Evolutionary conservation across 2,113 vertebrate species (phyloP), one percentile per base, ranked within the genome.

Genomic region (Xiphophorus maculatus): DNA sequence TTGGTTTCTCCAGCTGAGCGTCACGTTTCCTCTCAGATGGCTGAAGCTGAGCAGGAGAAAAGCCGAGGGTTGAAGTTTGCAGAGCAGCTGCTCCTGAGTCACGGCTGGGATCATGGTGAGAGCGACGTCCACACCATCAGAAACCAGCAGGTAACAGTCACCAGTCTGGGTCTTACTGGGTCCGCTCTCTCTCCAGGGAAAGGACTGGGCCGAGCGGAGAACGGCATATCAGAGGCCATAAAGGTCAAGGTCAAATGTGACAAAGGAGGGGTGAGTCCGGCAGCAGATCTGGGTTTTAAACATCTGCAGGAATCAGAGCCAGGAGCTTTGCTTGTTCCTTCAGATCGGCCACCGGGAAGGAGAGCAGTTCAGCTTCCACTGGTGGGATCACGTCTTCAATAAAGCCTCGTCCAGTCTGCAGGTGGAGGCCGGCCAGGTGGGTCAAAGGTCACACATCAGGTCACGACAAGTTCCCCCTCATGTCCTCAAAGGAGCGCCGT

Each of bases 331-430:
- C 67, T 22, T 27, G 76, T 58, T 73, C 8, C 22, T 35, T 0
- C 91, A 99, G 97, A 93, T 99, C 22, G 98, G 97, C 51, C 97
- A 99, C 1, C 93, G 95, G 1, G 86, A 96, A 32, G 95, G 95
- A 0, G 96, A 97, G 74, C 94, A 97, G 72, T 98, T 99, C 91
- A 95, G 95, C 60, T 96, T 97, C 89, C 96, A 99, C 77, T 99
- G 97, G 98, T 99, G 98, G 98, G 96, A 96, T 67, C 97, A 99
- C 5, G 93, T 98, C 73, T 99, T 98, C 92, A 98, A 99, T 75
- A 89, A 95, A 77, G 96, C 97, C 0, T 96, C 97, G 0, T 91
- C 97, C 69, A 96, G 91, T 80, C 91, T 99, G 72, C 88, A 94
- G 0, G 97, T 99, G 86, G 94, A 97, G 73, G 82, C 94, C 0